phyloP scores from a whole-genome alignment of 1,140 invertebrate species.

The Mercenaria mercenaria region DNA sequence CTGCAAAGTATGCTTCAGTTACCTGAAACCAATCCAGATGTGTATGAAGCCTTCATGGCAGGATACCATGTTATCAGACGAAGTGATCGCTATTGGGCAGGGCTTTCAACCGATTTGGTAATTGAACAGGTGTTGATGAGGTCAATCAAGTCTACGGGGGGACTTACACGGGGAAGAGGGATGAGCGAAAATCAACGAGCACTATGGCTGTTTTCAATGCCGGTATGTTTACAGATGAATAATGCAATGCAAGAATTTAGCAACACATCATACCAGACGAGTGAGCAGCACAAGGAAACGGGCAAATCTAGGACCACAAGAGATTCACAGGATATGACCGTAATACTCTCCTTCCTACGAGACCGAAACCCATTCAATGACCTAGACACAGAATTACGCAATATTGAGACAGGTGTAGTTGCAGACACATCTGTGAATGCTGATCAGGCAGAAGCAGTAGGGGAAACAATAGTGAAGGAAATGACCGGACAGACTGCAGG shows the following conservation, averaged over 20 bases:
- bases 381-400: neutral
- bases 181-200: conserved; percentile 48
- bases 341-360: neutral
- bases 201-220: conserved; percentile 34
- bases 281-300: conserved; percentile 34
- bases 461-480: neutral
- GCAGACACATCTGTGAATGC: conserved; percentile 28
- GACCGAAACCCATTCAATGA: conserved; percentile 23
- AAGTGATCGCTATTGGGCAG: conserved; percentile 85
- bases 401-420: conserved; percentile 17
- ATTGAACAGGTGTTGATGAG: conserved; percentile 78
- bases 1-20: conserved; percentile 85
- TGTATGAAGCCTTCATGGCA: conserved; percentile 73
- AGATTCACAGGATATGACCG: conserved; percentile 6
- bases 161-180: conserved; percentile 57
- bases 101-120: conserved; percentile 82
- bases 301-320: neutral
- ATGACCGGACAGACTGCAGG: neutral
- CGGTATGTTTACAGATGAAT: conserved; percentile 40
- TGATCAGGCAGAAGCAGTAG: conserved; percentile 16
- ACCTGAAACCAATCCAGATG: conserved; percentile 54
- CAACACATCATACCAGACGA: neutral
- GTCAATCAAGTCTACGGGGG: conserved; percentile 58
- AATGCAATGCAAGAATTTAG: conserved; percentile 61
- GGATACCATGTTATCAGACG: conserved; percentile 71